Conservation (phyloP, 2,888 invertebrate genomes). For the Creontiades dilutus region DNA sequence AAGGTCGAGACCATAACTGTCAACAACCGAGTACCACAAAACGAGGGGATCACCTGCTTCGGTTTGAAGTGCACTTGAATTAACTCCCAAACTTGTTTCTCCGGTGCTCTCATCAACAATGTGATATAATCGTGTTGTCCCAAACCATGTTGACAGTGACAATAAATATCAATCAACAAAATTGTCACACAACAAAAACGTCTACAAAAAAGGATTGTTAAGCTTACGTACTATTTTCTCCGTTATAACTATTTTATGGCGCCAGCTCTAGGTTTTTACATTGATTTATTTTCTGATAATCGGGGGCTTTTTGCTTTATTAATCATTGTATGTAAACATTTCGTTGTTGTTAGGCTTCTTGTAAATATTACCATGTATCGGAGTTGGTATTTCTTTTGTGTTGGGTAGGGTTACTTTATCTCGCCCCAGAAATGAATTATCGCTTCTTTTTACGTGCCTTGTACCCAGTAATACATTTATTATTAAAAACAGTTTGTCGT, state of each 20-base stretch:
- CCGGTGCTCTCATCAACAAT: too few relatives aligned
- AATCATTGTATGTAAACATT: too few relatives aligned
- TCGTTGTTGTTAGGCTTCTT: too few relatives aligned
- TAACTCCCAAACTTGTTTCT: neutral
- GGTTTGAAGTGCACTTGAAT: slow-evolving; percentile 45
- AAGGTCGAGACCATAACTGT: slow-evolving; percentile 65
- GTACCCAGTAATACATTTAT: neutral
- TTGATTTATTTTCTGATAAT: neutral
- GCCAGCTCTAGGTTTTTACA: too few relatives aligned
- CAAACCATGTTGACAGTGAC: neutral
- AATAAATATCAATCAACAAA: neutral
- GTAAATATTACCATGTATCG: too few relatives aligned
- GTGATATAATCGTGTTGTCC: neutral
- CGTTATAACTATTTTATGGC: too few relatives aligned
- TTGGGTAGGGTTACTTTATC: too few relatives aligned
- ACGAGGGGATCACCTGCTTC: neutral
- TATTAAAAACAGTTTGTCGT: neutral
- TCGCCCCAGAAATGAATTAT: neutral
- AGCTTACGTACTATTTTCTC: too few relatives aligned
- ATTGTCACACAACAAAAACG: neutral
- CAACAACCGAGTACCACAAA: neutral
- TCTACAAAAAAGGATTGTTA: neutral
- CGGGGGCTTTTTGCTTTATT: neutral
- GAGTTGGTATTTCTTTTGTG: too few relatives aligned
- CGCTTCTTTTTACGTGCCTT: neutral